Conservation (phyloP, 2,797 vertebrate genomes). For the Leucoraja ocellata region DNA sequence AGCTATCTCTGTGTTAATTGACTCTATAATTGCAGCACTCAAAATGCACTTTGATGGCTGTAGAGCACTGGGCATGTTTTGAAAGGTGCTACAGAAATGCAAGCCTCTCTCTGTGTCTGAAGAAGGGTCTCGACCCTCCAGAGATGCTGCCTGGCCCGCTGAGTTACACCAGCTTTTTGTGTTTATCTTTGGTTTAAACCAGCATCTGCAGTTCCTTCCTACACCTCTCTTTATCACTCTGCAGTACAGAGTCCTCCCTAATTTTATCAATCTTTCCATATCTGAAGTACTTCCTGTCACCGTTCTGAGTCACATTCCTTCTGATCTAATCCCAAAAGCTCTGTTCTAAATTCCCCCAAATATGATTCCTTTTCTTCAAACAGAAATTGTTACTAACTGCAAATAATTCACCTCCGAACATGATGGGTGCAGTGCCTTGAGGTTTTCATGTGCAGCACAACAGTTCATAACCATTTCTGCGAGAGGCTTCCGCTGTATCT, state of each 20-base stretch:
- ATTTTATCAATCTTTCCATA: not conserved
- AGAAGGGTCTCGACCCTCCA: too few species aligned
- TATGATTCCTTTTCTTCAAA: not conserved
- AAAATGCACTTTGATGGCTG: too few species aligned
- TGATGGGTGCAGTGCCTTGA: not conserved
- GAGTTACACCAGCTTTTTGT: too few species aligned
- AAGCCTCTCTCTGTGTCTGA: too few species aligned
- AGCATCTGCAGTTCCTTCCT: too few species aligned
- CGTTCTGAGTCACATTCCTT: not conserved
- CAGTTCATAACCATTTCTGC: not conserved
- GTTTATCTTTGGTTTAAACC: too few species aligned
- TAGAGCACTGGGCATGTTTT: too few species aligned
- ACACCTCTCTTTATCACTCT: not conserved
- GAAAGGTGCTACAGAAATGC: too few species aligned
- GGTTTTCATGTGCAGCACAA: not conserved
- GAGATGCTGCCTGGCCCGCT: too few species aligned
- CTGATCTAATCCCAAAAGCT: not conserved
- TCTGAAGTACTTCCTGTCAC: not conserved
- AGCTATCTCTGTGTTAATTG: too few species aligned
- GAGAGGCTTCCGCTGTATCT: not conserved
- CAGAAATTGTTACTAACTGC: conserved; percentile 1
- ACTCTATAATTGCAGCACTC: too few species aligned
- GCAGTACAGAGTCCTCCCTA: too few species aligned
- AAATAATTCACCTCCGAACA: not conserved
- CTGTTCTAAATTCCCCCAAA: not conserved